A percentile compares a stretch with the other conserved stretches of the same genome.
Conservation (phyloP, 2,113 vertebrate species). For the Leucoraja erinaceus region DNA sequence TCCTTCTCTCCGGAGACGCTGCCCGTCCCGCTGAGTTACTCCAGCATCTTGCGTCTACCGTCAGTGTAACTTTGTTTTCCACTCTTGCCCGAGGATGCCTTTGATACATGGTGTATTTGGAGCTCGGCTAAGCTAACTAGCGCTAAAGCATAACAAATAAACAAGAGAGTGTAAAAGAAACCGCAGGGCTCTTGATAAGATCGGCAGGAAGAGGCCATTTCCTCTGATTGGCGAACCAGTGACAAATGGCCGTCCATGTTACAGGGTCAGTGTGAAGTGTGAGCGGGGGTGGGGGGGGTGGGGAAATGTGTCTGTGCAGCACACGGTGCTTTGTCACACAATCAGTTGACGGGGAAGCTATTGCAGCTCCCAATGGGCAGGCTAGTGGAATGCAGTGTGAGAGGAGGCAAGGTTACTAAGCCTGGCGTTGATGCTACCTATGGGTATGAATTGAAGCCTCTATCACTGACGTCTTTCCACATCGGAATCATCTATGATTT, state of each 20-base stretch:
- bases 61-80: not conserved
- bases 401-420: not conserved
- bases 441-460: too few species aligned
- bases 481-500: too few species aligned
- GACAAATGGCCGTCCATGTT: not conserved
- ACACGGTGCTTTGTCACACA: not conserved
- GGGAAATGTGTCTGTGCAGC: not conserved
- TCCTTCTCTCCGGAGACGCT: too few species aligned
- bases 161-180: not conserved
- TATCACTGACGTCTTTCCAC: too few species aligned
- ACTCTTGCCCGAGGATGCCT: not conserved
- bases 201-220: not conserved
- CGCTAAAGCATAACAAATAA: constrained; percentile 15
- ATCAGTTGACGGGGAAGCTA: not conserved
- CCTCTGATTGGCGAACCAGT: not conserved
- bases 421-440: not conserved
- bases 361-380: not conserved
- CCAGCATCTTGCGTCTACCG: too few species aligned
- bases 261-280: not conserved
- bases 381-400: not conserved
- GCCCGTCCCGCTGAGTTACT: too few species aligned
- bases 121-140: not conserved
- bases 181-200: not conserved
- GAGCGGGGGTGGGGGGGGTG: not conserved
- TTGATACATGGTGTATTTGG: not conserved